Base-by-base conservation (phyloP, 2,888 invertebrate genomes). In the Pegoplata infirma region DNA sequence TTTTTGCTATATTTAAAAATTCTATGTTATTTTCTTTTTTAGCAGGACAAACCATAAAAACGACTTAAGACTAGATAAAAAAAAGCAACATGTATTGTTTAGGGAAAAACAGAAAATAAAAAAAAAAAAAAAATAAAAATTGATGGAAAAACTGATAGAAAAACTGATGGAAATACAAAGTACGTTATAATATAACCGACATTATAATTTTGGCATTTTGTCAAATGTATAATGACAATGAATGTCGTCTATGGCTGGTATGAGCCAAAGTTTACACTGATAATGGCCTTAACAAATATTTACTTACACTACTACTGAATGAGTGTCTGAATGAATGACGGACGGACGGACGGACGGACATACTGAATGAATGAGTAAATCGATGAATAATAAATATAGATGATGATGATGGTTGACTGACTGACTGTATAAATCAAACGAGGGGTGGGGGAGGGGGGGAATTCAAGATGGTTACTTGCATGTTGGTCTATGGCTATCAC, bases 231-330 rank as follows among this genome's bases (percentile, higher is more conserved):
- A 73, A 73, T 73, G 72, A 49, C 56, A 44, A 40, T 64, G 25
- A 72, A 46, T 56, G 36, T 23, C 19, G 36, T 23, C 19, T 17
- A 6, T 16, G 56, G 17, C 55, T 63, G 23, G 46, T 23, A n/a
- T 46, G 23, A 72, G 56, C 40, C 72, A 73, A 64, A 66, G 64
- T 73, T 66, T 64, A 25, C 47, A 72, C 40, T 73, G 64, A 66
- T 58, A 66, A 73, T 72, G 72, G 49, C 49, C 49, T 51, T 58
- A 28, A 28, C 47, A 72, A 68, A 68, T 63, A 56, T 72, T 72
- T 47, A 19, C 17, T 51, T 1, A 32, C 32, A 32, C 16, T 14
- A n/a, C 53, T 7, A 21, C 17, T 10, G 47, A 17, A 1, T 47
- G 47, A 47, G 8, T 47, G 21, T 5, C 47, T 47, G 21, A 19